Evolutionary conservation across 2,797 vertebrate species (phyloP), one percentile per base, ranked within the genome.

Genomic region (Alectoris magna): DNA sequence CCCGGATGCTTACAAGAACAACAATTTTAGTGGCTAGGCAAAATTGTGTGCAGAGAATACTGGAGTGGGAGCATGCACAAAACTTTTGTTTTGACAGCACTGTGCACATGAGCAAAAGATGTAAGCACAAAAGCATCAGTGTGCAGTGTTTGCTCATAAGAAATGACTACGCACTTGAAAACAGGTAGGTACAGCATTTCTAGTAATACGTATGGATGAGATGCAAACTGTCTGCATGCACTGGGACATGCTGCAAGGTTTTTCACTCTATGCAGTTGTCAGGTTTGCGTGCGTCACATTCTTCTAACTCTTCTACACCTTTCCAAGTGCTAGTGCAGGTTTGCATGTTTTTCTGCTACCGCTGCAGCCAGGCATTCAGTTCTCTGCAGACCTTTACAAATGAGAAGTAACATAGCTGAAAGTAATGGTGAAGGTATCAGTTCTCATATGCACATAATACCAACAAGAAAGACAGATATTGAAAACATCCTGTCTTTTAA

Each of bases 201-300:
- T 36, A 26, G 46, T 58, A 39, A 46, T 7, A 34, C 17, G 5
- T 27, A 27, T 21, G 18, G 38, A 70, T 10, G 3, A 71, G 31
- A 21, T 59, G 29, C 34, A 60, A 66, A 71, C 55, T 66, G 18
- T 29, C 6, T 2, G 0, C 0, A 0, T 46, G 38, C 22, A 22
- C 34, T 41, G 29, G 5, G 22, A 44, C 15, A 10, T 10, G 29
- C 44, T 46, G 48, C 34, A 14, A 39, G 63, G 7, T 59, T 74
- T 59, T 23, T 16, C 0, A 0, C 6, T 58, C 2, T 11, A 14
- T 27, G 5, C 39, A 23, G 26, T 46, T n/a, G 10, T 5, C 0
- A 0, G 19, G 6, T 34, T n/a, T 41, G 29, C 29, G 14, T 13
- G 11, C 44, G 14, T 21, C 58, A 55, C 11, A 24, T 15, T n/a